Evolutionary conservation across 2,797 vertebrate genomes (phyloP).

Genomic region (Microtus agrestis): DNA sequence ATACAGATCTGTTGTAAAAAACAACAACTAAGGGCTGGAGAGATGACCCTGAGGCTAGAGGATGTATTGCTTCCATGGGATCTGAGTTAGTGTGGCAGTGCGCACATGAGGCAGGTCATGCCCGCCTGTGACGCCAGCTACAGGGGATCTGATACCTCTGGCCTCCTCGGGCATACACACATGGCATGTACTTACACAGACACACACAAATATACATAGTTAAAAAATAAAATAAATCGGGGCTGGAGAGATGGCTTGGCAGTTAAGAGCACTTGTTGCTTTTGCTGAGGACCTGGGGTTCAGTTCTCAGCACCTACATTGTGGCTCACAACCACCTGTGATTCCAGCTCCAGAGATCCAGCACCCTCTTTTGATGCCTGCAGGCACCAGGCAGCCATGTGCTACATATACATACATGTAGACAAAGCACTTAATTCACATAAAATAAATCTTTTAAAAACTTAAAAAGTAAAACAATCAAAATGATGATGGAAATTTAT

Average conservation of each 20-base stretch:
- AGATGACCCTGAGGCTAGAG: background rate
- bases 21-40: background rate
- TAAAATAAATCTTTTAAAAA: background rate
- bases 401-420: too few relatives aligned
- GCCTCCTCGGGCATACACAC: background rate
- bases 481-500: background rate
- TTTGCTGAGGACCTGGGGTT: background rate
- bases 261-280: background rate
- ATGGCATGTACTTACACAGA: background rate
- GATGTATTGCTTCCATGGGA: background rate
- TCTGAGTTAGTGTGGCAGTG: background rate
- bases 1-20: slow-evolving; percentile 10
- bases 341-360: background rate
- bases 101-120: background rate
- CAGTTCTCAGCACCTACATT: background rate
- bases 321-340: background rate
- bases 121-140: background rate
- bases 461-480: background rate
- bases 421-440: background rate
- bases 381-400: background rate
- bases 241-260: background rate
- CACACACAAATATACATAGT: background rate
- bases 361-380: background rate
- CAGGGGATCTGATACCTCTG: background rate
- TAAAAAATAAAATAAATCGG: background rate